Percentiles rank a stretch among this genome's conserved stretches.
Conservation (phyloP, 2,888 invertebrate species). For the Marronus borbonicus region DNA sequence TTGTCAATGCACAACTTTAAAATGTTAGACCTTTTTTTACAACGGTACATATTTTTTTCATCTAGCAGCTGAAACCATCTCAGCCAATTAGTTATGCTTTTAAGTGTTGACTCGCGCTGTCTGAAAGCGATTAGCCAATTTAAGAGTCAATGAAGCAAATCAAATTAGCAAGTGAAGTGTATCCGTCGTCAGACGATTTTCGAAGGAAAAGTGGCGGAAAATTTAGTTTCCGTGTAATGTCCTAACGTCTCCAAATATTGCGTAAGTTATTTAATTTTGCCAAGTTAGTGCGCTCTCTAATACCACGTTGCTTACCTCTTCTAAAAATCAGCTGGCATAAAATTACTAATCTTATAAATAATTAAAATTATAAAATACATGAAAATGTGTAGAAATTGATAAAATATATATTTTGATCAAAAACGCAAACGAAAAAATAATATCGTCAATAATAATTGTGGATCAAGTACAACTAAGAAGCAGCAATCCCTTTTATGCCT, state of each 20-base stretch:
- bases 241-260: background rate
- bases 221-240: background rate
- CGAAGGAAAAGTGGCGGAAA: background rate
- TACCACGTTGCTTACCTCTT: too few species aligned
- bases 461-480: too few species aligned
- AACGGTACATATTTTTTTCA: constrained; percentile 2
- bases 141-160: constrained; percentile 29
- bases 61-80: background rate
- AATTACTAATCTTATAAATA: too few species aligned
- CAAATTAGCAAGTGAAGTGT: constrained; percentile 27
- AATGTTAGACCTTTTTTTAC: background rate
- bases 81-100: constrained; percentile 31
- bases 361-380: too few species aligned
- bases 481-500: too few species aligned
- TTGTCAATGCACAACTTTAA: background rate
- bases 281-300: too few species aligned
- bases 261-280: too few species aligned
- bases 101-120: constrained; percentile 25
- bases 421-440: too few species aligned
- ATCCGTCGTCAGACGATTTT: constrained; percentile 12
- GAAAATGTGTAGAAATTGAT: too few species aligned
- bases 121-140: constrained; percentile 34
- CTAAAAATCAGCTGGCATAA: too few species aligned
- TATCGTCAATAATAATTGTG: too few species aligned
- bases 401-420: too few species aligned